Evolutionary conservation across 2,888 invertebrate species (phyloP).

Genomic region (Apantesis nais): DNA sequence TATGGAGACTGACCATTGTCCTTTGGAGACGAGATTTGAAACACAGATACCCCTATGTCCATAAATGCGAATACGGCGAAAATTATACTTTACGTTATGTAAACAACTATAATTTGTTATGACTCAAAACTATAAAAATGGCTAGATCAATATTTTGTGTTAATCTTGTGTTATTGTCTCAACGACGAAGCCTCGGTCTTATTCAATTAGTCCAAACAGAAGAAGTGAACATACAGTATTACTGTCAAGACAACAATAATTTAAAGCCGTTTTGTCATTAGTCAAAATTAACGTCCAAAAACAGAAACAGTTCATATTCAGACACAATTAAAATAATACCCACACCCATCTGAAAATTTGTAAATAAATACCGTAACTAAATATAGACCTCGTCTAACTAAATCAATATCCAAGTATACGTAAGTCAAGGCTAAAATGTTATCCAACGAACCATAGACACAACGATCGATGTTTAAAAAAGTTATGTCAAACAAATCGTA

Average conservation of each 20-base stretch:
- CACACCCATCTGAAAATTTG: background rate
- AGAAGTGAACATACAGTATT: no score
- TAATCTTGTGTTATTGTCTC: no score
- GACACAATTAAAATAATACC: background rate
- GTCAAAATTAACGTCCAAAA: background rate
- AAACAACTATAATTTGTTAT: no score
- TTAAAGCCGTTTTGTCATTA: no score
- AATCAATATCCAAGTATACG: background rate
- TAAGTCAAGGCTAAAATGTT: constrained; percentile 6
- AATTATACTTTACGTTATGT: background rate
- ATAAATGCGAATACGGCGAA: background rate
- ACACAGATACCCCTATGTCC: background rate
- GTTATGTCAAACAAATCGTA: constrained; percentile 14
- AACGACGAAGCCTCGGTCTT: no score
- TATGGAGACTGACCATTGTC: no score
- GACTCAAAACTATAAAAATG: no score
- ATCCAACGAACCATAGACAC: constrained; percentile 7
- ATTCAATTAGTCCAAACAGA: no score
- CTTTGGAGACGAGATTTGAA: no score
- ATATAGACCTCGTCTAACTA: background rate
- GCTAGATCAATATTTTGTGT: no score
- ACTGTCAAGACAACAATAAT: no score
- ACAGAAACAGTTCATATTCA: background rate
- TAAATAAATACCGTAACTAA: background rate
- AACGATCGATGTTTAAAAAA: constrained; percentile 4